phyloP scores from a whole-genome alignment of 2,797 vertebrate species.

The Astyanax mexicanus region DNA sequence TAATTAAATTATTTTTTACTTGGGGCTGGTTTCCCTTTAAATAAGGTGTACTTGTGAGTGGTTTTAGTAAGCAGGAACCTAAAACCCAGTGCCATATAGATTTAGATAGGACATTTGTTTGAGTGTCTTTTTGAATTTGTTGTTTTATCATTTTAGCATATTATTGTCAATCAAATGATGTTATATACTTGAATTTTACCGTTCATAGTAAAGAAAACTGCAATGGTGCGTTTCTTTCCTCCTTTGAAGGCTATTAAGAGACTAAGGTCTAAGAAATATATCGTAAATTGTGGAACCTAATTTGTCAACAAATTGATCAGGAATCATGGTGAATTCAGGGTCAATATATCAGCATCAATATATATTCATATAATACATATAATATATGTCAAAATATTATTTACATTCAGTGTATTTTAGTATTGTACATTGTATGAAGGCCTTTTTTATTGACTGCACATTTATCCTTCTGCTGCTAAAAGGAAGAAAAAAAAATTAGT shows the following conservation, averaged over 20 bases:
- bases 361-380: too few relatives aligned
- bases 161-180: constrained; percentile 11
- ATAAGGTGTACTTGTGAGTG: constrained; percentile 45
- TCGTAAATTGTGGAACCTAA: too few relatives aligned
- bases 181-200: constrained; percentile 60
- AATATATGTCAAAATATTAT: neutral
- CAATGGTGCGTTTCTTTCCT: too few relatives aligned
- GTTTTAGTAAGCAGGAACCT: constrained; percentile 31
- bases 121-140: neutral
- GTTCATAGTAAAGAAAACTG: constrained; percentile 10
- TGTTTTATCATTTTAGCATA: constrained; percentile 9
- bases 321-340: too few relatives aligned
- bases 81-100: constrained; percentile 22
- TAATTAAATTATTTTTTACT: constrained; percentile 77
- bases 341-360: too few relatives aligned
- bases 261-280: too few relatives aligned
- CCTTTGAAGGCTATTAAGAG: too few relatives aligned
- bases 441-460: constrained; percentile 40
- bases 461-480: constrained; percentile 52
- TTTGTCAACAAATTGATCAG: too few relatives aligned
- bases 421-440: neutral
- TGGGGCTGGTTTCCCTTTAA: constrained; percentile 78
- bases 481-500: constrained; percentile 78
- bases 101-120: constrained; percentile 39
- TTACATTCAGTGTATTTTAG: neutral